Evolutionary conservation across 2,888 invertebrate species (phyloP).

Genomic region (Drosophila hamatofila): DNA sequence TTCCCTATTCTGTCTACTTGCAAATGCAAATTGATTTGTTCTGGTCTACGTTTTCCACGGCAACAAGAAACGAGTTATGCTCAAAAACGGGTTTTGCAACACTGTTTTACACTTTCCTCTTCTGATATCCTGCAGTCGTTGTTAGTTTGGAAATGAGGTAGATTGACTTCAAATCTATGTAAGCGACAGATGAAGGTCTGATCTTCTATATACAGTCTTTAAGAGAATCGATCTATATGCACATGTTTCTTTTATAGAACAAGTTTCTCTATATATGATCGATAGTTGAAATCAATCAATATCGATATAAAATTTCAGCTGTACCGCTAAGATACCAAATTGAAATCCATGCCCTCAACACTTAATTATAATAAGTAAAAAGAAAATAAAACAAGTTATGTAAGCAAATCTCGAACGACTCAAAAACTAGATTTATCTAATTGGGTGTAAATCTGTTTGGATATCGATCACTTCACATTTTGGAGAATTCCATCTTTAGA

Average conservation of each 20-base stretch:
- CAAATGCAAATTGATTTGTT: conserved; percentile 69
- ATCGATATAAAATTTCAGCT: background rate
- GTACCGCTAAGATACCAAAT: too few relatives aligned
- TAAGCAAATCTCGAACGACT: too few relatives aligned
- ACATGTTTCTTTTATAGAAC: background rate
- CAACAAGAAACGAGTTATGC: conserved; percentile 33
- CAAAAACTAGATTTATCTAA: background rate
- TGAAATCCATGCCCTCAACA: too few relatives aligned
- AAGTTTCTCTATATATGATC: too few relatives aligned
- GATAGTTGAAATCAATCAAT: background rate
- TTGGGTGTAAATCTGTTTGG: too few relatives aligned
- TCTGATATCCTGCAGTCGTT: background rate
- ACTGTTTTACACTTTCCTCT: conserved; percentile 13
- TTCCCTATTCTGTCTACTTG: conserved; percentile 8
- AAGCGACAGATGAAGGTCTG: too few relatives aligned
- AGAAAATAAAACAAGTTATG: too few relatives aligned
- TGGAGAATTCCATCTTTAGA: background rate
- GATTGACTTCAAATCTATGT: background rate
- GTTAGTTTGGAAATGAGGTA: background rate
- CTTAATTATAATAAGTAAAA: too few relatives aligned
- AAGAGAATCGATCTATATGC: background rate
- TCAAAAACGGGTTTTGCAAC: conserved; percentile 53
- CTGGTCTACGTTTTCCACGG: conserved; percentile 24
- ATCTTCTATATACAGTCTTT: background rate
- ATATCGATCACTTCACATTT: background rate